Evolutionary conservation across 2,113 vertebrate species (phyloP), one percentile per base, ranked within the genome.

Genomic region (Eira barbara): DNA sequence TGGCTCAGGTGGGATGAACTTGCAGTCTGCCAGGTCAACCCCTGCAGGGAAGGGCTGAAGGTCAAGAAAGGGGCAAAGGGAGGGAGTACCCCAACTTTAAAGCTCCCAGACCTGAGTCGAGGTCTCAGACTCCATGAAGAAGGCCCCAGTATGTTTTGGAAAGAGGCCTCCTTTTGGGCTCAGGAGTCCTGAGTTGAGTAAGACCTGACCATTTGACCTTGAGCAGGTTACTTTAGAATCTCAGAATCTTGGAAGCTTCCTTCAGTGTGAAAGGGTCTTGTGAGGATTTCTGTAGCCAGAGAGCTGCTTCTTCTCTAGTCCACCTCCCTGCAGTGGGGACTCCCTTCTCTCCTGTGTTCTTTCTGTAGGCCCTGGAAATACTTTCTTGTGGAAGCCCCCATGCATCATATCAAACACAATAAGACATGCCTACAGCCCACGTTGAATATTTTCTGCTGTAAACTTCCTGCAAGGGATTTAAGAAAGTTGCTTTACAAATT

Each of bases 401-500:
- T 52, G 23, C 18, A 27, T 85, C 55, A 11, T 3, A 47, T 23
- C 85, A 42, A 73, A 36, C 42, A n/a, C 4, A 42, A 11, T 45
- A n/a, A 65, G 69, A 76, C 52, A 21, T 12, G 14, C 31, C 49
- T 34, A 2, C 31, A 59, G 34, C 20, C 71, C 47, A 73, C 21
- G 11, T 6, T 6, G 45, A 45, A 67, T 74, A 80, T 76, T 34
- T 94, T 82, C 93, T 92, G 55, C 13, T 59, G 6, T 34, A 47
- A 61, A 95, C 27, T 78, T 88, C 89, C 89, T 27, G 13, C 78
- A 47, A 74, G 31, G 14, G 9, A 36, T 88, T 94, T 78, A 27
- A 67, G 74, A 61, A 94, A 88, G 10, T 63, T 82, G 67, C 21
- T 94, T 87, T 87, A 63, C 61, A 80, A 87, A 36, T 69, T 80